Conservation (phyloP, 35 echinoderm and acorn worm species). For the Lytechinus pictus region DNA sequence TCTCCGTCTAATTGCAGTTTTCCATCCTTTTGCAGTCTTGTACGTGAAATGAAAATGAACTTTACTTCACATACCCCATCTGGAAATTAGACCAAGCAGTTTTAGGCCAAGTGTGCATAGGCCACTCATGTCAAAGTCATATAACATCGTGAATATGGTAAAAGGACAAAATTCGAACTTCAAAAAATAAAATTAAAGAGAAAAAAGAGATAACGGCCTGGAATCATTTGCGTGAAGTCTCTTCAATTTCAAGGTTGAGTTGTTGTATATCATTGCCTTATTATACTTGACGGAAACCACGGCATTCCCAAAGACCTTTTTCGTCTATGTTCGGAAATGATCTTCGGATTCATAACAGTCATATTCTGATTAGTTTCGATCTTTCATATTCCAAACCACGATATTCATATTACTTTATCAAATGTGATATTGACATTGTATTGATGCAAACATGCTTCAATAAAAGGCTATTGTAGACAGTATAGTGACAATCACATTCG, state of each 20-base stretch:
- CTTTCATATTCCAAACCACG: not conserved
- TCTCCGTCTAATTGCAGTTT: no score
- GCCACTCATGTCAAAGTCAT: no score
- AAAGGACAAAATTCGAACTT: no score
- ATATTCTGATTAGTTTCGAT: not conserved
- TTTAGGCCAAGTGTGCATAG: no score
- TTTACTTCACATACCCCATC: no score
- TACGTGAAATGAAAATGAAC: no score
- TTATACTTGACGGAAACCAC: not conserved
- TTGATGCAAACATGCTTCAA: not conserved
- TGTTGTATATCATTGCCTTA: not conserved
- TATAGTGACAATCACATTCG: not conserved
- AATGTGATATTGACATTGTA: not conserved
- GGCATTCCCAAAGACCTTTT: not conserved
- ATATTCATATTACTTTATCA: not conserved
- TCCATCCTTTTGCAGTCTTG: no score
- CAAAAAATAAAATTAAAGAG: no score
- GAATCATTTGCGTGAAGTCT: not conserved
- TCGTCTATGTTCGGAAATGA: not conserved
- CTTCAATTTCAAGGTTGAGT: not conserved
- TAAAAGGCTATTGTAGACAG: not conserved
- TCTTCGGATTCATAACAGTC: not conserved
- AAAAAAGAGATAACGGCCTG: no score
- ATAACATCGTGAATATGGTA: no score
- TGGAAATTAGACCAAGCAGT: no score